These are phyloP conservation scores for Tenualosa ilisha DNA, from an alignment of 2,797 vertebrate genomes.

Conservation along the genomic window DNA sequence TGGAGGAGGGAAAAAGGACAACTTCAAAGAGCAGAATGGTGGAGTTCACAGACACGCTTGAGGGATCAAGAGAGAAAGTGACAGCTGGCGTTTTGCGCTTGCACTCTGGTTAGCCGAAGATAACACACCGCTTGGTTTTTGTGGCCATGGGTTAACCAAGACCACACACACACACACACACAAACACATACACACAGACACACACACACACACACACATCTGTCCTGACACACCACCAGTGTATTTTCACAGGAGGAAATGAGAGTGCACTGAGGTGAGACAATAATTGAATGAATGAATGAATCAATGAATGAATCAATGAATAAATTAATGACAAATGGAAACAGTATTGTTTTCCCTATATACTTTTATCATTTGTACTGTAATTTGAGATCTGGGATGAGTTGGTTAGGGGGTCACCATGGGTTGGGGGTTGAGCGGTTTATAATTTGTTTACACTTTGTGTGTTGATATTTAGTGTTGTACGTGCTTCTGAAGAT, in stretches of 20 bases:
- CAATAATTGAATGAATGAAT: neutral
- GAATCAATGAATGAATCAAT: neutral
- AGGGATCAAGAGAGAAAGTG: slow-evolving; percentile 58
- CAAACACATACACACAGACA: neutral
- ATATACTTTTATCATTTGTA: too few species aligned
- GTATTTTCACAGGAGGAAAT: slow-evolving; percentile 24
- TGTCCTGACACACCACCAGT: slow-evolving; percentile 30
- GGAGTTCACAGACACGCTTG: slow-evolving; percentile 25
- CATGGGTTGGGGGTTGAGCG: too few species aligned
- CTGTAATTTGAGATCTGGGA: too few species aligned
- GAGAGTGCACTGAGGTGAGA: neutral
- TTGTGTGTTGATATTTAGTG: too few species aligned
- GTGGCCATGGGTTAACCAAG: slow-evolving; percentile 72
- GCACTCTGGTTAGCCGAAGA: slow-evolving; percentile 63
- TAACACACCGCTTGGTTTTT: slow-evolving; percentile 63
- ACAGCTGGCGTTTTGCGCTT: slow-evolving; percentile 51
- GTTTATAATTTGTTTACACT: too few species aligned
- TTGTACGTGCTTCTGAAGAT: too few species aligned
- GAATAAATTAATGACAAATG: neutral
- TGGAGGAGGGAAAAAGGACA: neutral
- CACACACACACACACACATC: too few species aligned
- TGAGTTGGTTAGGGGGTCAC: too few species aligned
- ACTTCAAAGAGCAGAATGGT: neutral
- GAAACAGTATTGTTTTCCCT: too few species aligned
- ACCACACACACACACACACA: slow-evolving; percentile 48